These are phyloP conservation scores for Xerus rutilus DNA, from an alignment of 2,797 vertebrate species.

Conservation along the genomic window DNA sequence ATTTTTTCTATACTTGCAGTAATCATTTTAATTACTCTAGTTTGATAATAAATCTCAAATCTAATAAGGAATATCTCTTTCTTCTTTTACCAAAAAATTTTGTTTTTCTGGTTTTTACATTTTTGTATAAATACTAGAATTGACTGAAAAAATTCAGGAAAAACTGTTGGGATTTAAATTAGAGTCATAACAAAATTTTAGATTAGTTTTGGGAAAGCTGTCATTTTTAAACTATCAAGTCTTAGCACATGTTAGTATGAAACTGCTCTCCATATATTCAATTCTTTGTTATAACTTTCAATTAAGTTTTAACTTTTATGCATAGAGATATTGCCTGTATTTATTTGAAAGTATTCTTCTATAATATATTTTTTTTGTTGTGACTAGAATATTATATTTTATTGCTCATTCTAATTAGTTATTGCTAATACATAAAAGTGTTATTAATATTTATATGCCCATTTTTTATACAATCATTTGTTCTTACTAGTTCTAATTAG, in stretches of 20 bases:
- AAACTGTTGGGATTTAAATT: not conserved
- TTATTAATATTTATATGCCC: not conserved
- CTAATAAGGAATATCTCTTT: not conserved
- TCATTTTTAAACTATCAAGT: not conserved
- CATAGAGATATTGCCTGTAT: not conserved
- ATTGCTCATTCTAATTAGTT: not conserved
- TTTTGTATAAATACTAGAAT: conserved; percentile 1
- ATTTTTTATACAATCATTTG: not conserved
- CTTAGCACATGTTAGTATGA: not conserved
- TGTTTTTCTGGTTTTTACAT: not conserved
- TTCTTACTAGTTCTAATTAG: not conserved
- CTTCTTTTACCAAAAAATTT: not conserved
- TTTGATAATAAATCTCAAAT: not conserved
- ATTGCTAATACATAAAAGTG: not conserved
- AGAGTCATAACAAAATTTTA: not conserved
- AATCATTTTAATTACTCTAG: not conserved
- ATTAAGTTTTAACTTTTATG: not conserved
- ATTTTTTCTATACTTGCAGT: not conserved
- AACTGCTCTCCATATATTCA: not conserved
- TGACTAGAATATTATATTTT: conserved; percentile 6
- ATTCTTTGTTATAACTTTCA: not conserved
- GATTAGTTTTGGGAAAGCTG: not conserved
- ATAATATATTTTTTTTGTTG: not conserved
- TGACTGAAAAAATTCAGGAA: not conserved
- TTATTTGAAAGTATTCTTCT: conserved; percentile 4